phyloP scores from a whole-genome alignment of 2,113 vertebrate species.

The Rafetus swinhoei region DNA sequence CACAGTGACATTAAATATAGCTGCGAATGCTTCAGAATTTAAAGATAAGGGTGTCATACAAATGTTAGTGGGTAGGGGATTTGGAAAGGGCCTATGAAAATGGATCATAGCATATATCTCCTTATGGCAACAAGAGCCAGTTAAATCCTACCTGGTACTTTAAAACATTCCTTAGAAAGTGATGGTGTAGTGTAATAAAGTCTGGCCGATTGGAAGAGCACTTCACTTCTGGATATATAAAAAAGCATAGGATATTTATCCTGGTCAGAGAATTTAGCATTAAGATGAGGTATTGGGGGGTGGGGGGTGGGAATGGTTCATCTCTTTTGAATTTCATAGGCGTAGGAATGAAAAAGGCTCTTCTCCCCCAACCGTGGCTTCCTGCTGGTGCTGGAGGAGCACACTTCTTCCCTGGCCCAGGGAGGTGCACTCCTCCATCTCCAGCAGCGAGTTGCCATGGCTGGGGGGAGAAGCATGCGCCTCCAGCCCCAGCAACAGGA shows the following conservation, averaged over 20 bases:
- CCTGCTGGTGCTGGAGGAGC: no score
- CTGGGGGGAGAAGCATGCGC: no score
- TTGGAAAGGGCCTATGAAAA: neutral
- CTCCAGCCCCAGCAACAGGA: no score
- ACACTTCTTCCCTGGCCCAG: no score
- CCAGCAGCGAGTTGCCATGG: no score
- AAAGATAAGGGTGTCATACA: fast-evolving
- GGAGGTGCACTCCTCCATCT: no score
- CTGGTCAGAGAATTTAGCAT: neutral
- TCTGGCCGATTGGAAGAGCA: neutral
- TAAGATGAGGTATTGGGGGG: neutral
- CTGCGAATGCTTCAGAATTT: neutral
- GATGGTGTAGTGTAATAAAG: neutral
- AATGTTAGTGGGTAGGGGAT: neutral
- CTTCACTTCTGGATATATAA: neutral
- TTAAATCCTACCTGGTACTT: neutral
- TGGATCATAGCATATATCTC: neutral
- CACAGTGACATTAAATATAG: neutral
- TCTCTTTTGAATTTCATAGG: neutral
- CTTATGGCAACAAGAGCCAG: neutral
- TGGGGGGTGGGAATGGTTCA: neutral
- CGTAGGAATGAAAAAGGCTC: neutral
- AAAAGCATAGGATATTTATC: neutral
- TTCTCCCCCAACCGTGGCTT: no score
- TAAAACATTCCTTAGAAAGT: neutral